These are phyloP conservation scores for Adineta ricciae DNA, from an alignment of 2,888 invertebrate genomes.

Conservation along the genomic window DNA sequence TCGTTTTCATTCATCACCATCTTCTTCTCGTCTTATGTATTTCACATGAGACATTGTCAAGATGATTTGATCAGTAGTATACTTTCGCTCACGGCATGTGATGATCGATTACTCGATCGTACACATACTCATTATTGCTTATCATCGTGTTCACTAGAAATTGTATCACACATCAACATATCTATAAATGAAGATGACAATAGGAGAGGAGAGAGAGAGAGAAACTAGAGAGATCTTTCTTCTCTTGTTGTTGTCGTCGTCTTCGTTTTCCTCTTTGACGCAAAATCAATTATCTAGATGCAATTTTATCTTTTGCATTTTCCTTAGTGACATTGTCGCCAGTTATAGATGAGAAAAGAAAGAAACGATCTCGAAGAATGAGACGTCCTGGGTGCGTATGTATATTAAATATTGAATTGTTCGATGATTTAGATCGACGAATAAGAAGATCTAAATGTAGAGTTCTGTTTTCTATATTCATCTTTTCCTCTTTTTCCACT, in stretches of 20 bases:
- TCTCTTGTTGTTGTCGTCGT: background rate
- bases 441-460: background rate
- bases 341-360: background rate
- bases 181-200: background rate
- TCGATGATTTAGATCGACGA: background rate
- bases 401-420: background rate
- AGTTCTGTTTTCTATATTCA: background rate
- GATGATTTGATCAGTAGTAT: background rate
- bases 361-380: no score
- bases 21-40: background rate
- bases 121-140: background rate
- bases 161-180: background rate
- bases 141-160: background rate
- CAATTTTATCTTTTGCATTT: constrained; percentile 9
- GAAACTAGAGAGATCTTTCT: background rate
- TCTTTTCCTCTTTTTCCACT: background rate
- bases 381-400: background rate
- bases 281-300: constrained; percentile 5
- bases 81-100: background rate
- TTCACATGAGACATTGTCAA: background rate
- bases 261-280: background rate
- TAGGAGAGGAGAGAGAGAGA: background rate
- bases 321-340: background rate
- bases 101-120: background rate
- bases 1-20: no score